These are phyloP conservation scores for Linyphia triangularis DNA, from an alignment of 2,888 invertebrate species.

Conservation along the genomic window DNA sequence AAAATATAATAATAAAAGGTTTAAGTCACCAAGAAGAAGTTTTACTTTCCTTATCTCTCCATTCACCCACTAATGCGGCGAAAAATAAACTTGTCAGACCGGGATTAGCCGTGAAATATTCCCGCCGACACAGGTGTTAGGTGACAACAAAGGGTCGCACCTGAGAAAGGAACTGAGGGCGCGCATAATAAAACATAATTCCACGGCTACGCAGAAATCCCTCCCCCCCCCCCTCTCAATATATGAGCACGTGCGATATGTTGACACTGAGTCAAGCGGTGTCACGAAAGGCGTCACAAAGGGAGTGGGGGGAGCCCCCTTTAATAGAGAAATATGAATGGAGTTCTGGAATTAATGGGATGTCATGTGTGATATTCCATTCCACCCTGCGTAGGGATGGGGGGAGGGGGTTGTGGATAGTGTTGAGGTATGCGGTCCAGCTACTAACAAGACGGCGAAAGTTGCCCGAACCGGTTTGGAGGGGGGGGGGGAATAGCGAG, in stretches of 20 bases:
- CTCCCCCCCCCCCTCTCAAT: not conserved
- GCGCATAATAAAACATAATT: constrained; percentile 49
- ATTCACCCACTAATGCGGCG: constrained; percentile 41
- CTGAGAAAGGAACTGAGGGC: constrained; percentile 21
- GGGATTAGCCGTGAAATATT: constrained; percentile 66
- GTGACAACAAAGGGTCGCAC: constrained; percentile 52
- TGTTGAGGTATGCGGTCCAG: constrained; percentile 72
- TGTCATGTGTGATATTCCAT: constrained; percentile 65
- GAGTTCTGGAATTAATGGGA: constrained; percentile 59
- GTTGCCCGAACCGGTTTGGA: constrained; percentile 55
- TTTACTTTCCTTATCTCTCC: constrained; percentile 11
- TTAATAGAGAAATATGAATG: constrained; percentile 73
- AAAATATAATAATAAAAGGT: constrained; percentile 1
- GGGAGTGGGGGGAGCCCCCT: not conserved
- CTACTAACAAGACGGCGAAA: constrained; percentile 74
- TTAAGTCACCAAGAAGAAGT: not conserved
- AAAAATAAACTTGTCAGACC: constrained; percentile 61
- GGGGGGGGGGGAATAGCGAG: not conserved
- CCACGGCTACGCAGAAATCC: constrained; percentile 2
- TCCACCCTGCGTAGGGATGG: not conserved
- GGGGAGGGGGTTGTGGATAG: not conserved
- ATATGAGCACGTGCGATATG: constrained; percentile 68
- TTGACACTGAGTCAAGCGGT: constrained; percentile 66
- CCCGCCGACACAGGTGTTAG: constrained; percentile 58
- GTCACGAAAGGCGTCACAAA: constrained; percentile 55